Conservation (phyloP, 2,888 invertebrate genomes). For the Agonopterix heracliana region DNA sequence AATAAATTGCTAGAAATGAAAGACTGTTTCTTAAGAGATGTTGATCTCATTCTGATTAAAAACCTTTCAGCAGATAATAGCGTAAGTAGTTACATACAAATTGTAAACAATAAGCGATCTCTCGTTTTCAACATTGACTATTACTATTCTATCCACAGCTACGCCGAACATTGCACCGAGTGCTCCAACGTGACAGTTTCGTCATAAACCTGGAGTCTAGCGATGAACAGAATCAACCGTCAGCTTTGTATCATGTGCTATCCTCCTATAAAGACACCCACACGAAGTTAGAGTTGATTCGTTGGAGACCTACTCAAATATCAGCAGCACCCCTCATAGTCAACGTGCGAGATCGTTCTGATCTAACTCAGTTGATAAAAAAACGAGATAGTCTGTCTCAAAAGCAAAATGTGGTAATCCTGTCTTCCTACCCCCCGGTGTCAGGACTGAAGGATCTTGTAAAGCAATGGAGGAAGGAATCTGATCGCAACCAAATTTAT, state of each 20-base stretch:
- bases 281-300: constrained; percentile 17
- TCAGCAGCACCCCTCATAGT: constrained; percentile 22
- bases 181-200: constrained; percentile 21
- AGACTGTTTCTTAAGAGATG: background rate
- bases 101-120: background rate
- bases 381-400: constrained; percentile 19
- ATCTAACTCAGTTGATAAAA: constrained; percentile 20
- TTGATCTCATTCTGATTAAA: constrained; percentile 20
- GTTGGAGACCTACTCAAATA: constrained; percentile 23
- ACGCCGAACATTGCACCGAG: constrained; percentile 16
- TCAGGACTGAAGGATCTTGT: constrained; percentile 27
- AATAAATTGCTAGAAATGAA: constrained; percentile 6
- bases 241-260: constrained; percentile 20
- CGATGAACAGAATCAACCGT: constrained; percentile 9
- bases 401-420: constrained; percentile 25
- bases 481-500: constrained; percentile 27
- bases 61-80: constrained; percentile 22
- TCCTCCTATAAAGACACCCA: constrained; percentile 17
- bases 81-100: constrained; percentile 16
- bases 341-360: constrained; percentile 15
- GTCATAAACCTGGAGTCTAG: constrained; percentile 25
- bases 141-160: constrained; percentile 17
- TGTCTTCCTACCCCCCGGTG: constrained; percentile 28
- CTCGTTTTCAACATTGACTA: background rate
- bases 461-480: constrained; percentile 28